These are phyloP conservation scores for Campopleginae sp. DNA, from an alignment of 2,888 invertebrate species.

Conservation along the genomic window DNA sequence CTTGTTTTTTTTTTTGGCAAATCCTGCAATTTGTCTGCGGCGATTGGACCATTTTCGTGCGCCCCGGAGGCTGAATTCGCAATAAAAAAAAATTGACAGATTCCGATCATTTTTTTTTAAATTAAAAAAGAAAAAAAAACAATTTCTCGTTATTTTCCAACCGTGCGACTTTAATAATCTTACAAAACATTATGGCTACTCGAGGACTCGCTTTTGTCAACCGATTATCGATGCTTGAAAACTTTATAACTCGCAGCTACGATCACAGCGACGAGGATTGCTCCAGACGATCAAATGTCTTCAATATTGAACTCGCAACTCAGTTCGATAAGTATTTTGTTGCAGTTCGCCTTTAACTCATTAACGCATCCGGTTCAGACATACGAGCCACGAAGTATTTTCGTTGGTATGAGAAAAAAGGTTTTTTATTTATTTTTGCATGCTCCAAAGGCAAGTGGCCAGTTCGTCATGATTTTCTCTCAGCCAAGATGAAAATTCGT, in stretches of 20 bases:
- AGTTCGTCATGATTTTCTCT: neutral
- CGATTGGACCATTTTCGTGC: no score
- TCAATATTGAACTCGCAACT: neutral
- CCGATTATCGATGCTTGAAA: neutral
- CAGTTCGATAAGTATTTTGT: neutral
- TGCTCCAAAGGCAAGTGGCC: neutral
- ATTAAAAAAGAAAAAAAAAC: neutral
- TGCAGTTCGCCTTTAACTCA: neutral
- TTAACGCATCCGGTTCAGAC: neutral
- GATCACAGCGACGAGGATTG: neutral
- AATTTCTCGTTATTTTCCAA: neutral
- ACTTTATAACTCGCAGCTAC: neutral
- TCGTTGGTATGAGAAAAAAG: neutral
- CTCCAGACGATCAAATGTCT: neutral
- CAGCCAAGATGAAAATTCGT: neutral
- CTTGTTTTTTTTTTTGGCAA: neutral
- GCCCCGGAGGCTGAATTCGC: no score
- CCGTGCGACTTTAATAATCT: neutral
- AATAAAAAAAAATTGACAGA: no score
- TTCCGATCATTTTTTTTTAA: neutral
- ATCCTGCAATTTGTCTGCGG: neutral
- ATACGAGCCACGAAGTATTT: neutral
- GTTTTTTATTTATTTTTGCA: neutral
- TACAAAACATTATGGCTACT: neutral
- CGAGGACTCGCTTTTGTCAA: neutral